These are phyloP conservation scores for Bubo blakistoni DNA, from an alignment of 2,113 vertebrate species.

Conservation along the genomic window DNA sequence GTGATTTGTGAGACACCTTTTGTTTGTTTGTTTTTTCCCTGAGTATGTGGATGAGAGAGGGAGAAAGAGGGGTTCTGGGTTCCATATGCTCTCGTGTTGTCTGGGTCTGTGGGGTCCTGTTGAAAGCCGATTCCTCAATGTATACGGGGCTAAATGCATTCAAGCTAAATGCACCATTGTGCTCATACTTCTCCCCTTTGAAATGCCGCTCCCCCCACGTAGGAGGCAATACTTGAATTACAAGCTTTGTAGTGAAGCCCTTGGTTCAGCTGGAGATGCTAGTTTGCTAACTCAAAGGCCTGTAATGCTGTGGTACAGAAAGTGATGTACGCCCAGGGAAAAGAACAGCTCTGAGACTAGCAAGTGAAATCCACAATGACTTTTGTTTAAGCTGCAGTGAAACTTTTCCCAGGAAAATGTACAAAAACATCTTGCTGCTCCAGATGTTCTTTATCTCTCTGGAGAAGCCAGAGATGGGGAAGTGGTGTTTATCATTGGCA, in stretches of 20 bases:
- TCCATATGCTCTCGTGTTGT: background rate
- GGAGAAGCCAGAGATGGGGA: background rate
- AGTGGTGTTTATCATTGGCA: background rate
- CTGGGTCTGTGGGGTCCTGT: accelerated
- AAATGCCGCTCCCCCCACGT: background rate
- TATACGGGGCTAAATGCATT: accelerated
- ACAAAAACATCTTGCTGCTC: background rate
- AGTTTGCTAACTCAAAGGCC: background rate
- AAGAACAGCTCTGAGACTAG: background rate
- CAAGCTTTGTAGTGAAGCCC: background rate
- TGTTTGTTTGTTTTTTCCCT: background rate
- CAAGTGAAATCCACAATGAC: background rate
- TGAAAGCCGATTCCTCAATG: background rate
- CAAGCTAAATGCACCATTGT: background rate
- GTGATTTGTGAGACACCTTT: background rate
- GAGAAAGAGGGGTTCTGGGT: background rate
- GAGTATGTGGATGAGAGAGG: background rate
- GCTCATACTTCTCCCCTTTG: background rate
- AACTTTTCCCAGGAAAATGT: background rate
- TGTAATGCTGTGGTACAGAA: background rate
- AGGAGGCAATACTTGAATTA: background rate
- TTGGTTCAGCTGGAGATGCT: background rate
- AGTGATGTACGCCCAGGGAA: background rate
- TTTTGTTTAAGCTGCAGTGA: background rate
- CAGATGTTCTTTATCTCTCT: background rate